Percentiles rank a stretch among this genome's conserved stretches.
phyloP scores from a whole-genome alignment of 2,888 invertebrate species.

The Drosophila birchii region DNA sequence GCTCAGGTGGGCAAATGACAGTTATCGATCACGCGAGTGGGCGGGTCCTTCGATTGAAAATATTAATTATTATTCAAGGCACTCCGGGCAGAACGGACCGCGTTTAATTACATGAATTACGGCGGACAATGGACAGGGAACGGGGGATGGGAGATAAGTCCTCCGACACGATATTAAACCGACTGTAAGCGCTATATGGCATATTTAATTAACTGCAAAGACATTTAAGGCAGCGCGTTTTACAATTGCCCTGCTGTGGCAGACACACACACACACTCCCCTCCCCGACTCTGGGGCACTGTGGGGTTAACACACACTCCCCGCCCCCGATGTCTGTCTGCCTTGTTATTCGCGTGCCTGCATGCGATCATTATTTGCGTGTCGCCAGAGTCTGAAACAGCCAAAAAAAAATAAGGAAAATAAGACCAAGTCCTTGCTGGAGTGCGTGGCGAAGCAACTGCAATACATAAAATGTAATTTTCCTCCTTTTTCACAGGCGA shows the following conservation, averaged over 20 bases:
- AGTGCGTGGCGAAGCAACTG: conserved; percentile 59
- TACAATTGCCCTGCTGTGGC: conserved; percentile 67
- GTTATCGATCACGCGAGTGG: conserved; percentile 25
- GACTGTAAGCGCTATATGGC: conserved; percentile 41
- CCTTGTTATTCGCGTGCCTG: conserved; percentile 75
- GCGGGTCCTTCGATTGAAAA: conserved; percentile 26
- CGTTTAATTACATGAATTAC: conserved; percentile 67
- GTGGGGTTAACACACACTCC: conserved; percentile 2
- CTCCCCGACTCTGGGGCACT: background rate
- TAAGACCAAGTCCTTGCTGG: conserved; percentile 50
- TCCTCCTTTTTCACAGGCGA: conserved; percentile 47
- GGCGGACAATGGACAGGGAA: background rate
- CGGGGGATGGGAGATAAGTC: conserved; percentile 19
- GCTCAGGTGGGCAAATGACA: conserved; percentile 30
- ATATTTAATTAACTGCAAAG: conserved; percentile 78
- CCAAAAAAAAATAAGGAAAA: conserved; percentile 57
- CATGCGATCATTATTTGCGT: conserved; percentile 82
- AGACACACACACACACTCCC: conserved; percentile 52
- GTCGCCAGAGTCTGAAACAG: conserved; percentile 59
- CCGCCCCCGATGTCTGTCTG: conserved; percentile 34
- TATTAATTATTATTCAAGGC: conserved; percentile 73
- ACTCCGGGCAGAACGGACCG: conserved; percentile 3
- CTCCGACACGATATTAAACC: conserved; percentile 38
- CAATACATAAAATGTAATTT: conserved; percentile 66
- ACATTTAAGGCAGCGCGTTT: conserved; percentile 72